phyloP scores from a whole-genome alignment of 2,113 vertebrate genomes.

The Lepus europaeus region DNA sequence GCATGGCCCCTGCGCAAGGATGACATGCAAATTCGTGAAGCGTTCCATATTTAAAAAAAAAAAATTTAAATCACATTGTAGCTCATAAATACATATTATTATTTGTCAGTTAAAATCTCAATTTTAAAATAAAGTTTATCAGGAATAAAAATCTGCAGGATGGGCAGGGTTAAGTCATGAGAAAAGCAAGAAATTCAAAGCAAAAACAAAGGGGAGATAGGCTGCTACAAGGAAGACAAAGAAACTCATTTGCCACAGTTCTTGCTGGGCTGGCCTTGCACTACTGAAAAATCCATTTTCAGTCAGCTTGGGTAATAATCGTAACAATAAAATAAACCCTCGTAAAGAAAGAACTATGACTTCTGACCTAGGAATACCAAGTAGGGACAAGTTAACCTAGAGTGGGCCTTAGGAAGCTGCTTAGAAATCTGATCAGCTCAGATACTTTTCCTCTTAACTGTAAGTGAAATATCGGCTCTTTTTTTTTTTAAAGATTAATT shows the following conservation, averaged over 20 bases:
- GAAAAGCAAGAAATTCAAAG: not conserved
- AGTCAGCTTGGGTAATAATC: not conserved
- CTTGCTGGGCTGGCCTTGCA: not conserved
- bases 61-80: not conserved
- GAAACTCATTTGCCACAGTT: not conserved
- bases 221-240: not conserved
- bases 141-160: not conserved
- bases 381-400: not conserved
- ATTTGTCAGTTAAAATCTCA: not conserved
- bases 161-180: not conserved
- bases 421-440: conserved; percentile 43
- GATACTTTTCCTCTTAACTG: conserved; percentile 12
- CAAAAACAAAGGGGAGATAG: not conserved
- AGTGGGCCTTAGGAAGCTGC: not conserved
- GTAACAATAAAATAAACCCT: not conserved
- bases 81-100: not conserved
- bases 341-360: not conserved
- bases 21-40: no score
- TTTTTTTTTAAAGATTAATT: no score
- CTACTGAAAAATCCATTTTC: not conserved
- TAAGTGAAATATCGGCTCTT: conserved; percentile 70
- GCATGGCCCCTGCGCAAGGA: no score
- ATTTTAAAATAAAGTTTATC: not conserved
- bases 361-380: not conserved
- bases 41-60: no score